phyloP scores from a whole-genome alignment of 2,888 invertebrate species.

The Glyphotaelius pellucidus region DNA sequence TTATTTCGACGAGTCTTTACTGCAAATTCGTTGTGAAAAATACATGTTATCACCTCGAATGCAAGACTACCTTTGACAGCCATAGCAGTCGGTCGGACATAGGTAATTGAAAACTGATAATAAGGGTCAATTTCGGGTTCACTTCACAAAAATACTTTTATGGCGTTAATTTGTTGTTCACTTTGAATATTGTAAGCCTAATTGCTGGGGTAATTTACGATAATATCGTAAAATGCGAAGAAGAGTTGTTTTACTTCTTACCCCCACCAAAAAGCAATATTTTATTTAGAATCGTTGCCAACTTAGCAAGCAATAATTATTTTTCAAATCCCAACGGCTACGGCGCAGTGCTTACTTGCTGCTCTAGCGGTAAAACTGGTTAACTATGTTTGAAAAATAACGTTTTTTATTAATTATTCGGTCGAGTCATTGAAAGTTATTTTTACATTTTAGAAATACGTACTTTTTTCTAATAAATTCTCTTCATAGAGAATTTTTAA shows the following conservation, averaged over 20 bases:
- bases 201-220: constrained; percentile 11
- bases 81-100: constrained; percentile 39
- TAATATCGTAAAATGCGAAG: constrained; percentile 3
- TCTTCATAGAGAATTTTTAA: too few relatives aligned
- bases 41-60: constrained; percentile 54
- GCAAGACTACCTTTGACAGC: constrained; percentile 54
- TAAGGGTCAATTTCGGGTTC: background rate
- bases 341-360: background rate
- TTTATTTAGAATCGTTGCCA: constrained; percentile 32
- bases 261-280: constrained; percentile 42
- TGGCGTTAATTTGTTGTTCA: constrained; percentile 24
- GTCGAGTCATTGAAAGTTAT: background rate
- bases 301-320: constrained; percentile 25
- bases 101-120: constrained; percentile 20
- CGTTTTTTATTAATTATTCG: background rate
- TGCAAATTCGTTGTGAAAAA: constrained; percentile 42
- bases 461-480: too few relatives aligned
- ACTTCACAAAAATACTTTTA: constrained; percentile 20
- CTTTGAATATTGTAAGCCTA: background rate
- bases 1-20: constrained; percentile 48
- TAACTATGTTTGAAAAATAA: background rate
- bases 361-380: background rate
- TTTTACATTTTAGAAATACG: too few relatives aligned
- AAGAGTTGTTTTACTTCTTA: constrained; percentile 6
- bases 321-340: constrained; percentile 44